Evolutionary conservation across 2,113 vertebrate genomes (phyloP), one percentile per base, ranked within the genome.

Genomic region (Myiopsitta monachus): DNA sequence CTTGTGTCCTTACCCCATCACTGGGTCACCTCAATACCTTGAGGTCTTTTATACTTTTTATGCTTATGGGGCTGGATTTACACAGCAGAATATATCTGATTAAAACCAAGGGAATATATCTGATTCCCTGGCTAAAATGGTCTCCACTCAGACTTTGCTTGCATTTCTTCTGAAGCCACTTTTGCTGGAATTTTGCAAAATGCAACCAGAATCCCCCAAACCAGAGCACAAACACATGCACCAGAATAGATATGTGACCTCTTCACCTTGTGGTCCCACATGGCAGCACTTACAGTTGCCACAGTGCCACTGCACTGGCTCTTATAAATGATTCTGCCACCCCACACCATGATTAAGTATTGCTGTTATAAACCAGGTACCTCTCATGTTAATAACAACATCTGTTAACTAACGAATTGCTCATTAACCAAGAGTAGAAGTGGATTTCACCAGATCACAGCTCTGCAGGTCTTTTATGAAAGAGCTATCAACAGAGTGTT

Each of bases 281-380:
- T 95, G 95, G 94, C 91, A 87, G 88, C 74, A 51, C 84, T 95
- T 67, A 85, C 30, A 75, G 63, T 81, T 91, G 83, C 96, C 78
- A 78, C 83, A 46, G 14, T 91, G 75, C 77, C 95, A 93, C 80
- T 66, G 75, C 59, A 13, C 31, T 66, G 89, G 44, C 73, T 85
- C 70, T 73, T 92, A 94, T n/a, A 73, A 63, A 83, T 89, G 91
- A 95, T 92, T 90, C 87, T 92, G 94, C 89, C 88, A 94, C 90
- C 88, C 82, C 86, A 66, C 51, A 80, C 70, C 19, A 15, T 97
- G 96, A 96, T 97, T 97, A 97, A 97, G 97, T 97, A 97, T 96
- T 68, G 63, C 92, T 98, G 96, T 94, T 97, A 97, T 94, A 98
- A 98, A 96, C 95, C 97, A 97, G 97, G 95, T 97, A 96, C 96